These are phyloP conservation scores for Indri indri DNA, from an alignment of 2,113 vertebrate genomes.

Conservation along the genomic window DNA sequence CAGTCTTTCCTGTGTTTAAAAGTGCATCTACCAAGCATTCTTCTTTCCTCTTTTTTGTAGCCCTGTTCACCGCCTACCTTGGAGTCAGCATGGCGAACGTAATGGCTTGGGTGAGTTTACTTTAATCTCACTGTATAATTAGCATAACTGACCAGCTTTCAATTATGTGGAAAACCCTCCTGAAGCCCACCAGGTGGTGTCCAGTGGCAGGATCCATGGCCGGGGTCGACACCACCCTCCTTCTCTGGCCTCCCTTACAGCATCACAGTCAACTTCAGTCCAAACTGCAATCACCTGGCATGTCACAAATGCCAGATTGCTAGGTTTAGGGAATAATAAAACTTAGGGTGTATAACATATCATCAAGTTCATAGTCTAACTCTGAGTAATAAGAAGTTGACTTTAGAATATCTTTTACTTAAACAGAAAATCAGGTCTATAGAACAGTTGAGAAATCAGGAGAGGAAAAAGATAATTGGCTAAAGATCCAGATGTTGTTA, in stretches of 20 bases:
- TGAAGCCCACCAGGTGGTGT: background rate
- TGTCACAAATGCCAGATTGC: background rate
- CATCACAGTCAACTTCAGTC: background rate
- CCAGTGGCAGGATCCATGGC: background rate
- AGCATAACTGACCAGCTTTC: background rate
- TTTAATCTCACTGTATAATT: background rate
- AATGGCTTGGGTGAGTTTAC: conserved; percentile 90
- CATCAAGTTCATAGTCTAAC: background rate
- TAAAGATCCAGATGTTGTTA: background rate
- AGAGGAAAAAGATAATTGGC: background rate
- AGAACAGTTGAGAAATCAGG: background rate
- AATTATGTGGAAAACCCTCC: background rate
- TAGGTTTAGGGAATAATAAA: background rate
- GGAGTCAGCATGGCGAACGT: conserved; percentile 88
- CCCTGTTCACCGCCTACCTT: conserved; percentile 92
- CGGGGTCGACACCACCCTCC: background rate
- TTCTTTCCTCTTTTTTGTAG: conserved; percentile 70
- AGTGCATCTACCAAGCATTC: background rate
- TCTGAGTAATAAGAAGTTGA: background rate
- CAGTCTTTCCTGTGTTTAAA: background rate
- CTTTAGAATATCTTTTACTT: background rate
- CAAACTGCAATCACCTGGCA: background rate
- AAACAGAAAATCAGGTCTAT: conserved; percentile 9
- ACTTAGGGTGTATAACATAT: background rate
- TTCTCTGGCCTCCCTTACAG: background rate